Conservation (phyloP, 92 coral and sea anemone species). For the Blastomussa wellsi region DNA sequence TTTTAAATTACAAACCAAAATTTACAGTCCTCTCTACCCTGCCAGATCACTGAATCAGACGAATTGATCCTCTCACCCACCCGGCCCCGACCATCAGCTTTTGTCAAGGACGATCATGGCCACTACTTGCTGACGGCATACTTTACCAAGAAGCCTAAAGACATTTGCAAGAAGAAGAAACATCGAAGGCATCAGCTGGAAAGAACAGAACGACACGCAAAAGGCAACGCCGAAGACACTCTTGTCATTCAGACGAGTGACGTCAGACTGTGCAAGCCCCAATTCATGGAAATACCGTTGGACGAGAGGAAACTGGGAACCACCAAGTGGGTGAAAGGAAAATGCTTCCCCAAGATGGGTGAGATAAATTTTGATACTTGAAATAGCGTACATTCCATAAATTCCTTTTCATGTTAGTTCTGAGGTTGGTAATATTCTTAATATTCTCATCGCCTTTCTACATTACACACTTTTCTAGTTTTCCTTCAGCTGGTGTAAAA, state of each 20-base stretch:
- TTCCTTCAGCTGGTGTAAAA: not conserved
- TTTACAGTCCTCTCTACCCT: not conserved
- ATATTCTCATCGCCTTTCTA: not conserved
- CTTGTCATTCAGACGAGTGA: constrained; percentile 48
- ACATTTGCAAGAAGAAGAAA: constrained; percentile 34
- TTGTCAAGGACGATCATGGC: constrained; percentile 37
- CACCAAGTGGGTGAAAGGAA: constrained; percentile 52
- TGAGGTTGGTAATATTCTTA: not conserved
- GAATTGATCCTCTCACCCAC: constrained; percentile 21
- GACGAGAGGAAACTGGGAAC: constrained; percentile 25
- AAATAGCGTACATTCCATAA: not conserved
- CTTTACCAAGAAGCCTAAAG: constrained; percentile 38
- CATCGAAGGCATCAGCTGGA: not conserved
- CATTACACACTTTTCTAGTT: not conserved
- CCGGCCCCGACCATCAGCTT: constrained; percentile 43
- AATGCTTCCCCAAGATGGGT: constrained; percentile 48
- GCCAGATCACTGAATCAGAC: constrained; percentile 36
- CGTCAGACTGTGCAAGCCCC: constrained; percentile 25
- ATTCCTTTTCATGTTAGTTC: not conserved
- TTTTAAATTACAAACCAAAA: not conserved
- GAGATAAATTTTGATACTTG: not conserved
- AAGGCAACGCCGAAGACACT: constrained; percentile 8
- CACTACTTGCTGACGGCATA: constrained; percentile 51
- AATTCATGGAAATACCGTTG: constrained; percentile 35
- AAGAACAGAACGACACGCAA: not conserved